Conservation (phyloP, 2,888 invertebrate genomes). For the Camponotus fellah region DNA sequence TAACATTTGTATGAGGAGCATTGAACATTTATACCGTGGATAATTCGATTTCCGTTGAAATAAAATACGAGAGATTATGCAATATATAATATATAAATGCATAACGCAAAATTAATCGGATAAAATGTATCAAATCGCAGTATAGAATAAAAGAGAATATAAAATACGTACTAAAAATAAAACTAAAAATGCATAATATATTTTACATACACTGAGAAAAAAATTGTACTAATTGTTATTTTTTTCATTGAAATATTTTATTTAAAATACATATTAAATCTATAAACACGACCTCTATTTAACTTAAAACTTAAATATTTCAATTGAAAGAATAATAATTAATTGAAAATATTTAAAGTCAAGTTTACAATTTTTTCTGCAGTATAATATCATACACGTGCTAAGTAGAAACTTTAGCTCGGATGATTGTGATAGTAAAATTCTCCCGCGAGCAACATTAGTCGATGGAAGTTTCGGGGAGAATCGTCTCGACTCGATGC, state of each 20-base stretch:
- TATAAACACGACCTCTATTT: too few species aligned
- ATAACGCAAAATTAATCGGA: constrained; percentile 14
- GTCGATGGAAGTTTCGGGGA: constrained; percentile 10
- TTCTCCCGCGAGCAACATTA: constrained; percentile 29
- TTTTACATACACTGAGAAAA: background rate
- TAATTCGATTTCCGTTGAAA: background rate
- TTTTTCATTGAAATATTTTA: too few species aligned
- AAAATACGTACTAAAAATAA: background rate
- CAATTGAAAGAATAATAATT: too few species aligned
- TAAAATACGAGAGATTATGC: background rate
- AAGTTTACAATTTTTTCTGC: too few species aligned
- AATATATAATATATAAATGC: constrained; percentile 6
- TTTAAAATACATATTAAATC: too few species aligned
- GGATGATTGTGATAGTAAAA: background rate
- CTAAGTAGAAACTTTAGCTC: background rate
- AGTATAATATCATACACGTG: background rate
- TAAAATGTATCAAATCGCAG: background rate
- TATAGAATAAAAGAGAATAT: background rate
- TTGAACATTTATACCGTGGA: background rate
- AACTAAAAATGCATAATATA: background rate
- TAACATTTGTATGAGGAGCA: background rate
- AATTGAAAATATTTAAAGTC: too few species aligned
- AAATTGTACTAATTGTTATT: too few species aligned
- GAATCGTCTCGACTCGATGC: background rate
- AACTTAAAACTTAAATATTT: too few species aligned